Evolutionary conservation across 2,888 invertebrate species (phyloP), one percentile per base, ranked within the genome.

Genomic region (Mythimna impura): DNA sequence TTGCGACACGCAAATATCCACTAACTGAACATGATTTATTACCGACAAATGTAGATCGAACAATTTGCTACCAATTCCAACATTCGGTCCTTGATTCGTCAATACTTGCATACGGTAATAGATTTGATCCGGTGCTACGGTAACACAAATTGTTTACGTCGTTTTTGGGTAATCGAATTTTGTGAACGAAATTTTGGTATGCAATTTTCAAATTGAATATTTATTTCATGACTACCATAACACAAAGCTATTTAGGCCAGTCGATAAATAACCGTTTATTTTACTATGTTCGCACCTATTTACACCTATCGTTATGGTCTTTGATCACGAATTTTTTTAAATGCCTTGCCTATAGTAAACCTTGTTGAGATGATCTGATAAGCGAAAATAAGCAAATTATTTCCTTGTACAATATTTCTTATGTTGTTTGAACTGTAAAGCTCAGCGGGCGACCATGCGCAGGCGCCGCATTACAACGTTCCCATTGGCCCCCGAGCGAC

Each of bases 401-500:
- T 87, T 86, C 82, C 80, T 68, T 61, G 79, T 82, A 83, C 66
- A 87, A 86, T 89, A 88, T 89, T 89, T 90, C 86, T 90, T 86
- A 89, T 87, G 90, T 89, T 91, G 88, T 91, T 91, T 90, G 89
- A 88, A 91, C 91, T 90, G 91, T 87, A 86, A 85, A 88, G 89
- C 94, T 88, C 95, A 94, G 95, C 95, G 89, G 94, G 95, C 90
- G 93, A 92, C 89, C 91, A 85, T 91, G 92, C 89, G 86, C 94
- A 94, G 95, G 94, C 96, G 95, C 95, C 95, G 91, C 91, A 83
- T 86, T 93, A 95, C 94, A 94, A 87, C 91, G 91, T 93, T 90
- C 91, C 91, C 88, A 94, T 93, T 92, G 95, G 94, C 94, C 94
- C 92, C 88, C 90, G 83, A 93, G 95, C 93, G 92, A 92, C 94